Conservation (phyloP, 2,113 vertebrate genomes). For the Bombycilla garrulus region DNA sequence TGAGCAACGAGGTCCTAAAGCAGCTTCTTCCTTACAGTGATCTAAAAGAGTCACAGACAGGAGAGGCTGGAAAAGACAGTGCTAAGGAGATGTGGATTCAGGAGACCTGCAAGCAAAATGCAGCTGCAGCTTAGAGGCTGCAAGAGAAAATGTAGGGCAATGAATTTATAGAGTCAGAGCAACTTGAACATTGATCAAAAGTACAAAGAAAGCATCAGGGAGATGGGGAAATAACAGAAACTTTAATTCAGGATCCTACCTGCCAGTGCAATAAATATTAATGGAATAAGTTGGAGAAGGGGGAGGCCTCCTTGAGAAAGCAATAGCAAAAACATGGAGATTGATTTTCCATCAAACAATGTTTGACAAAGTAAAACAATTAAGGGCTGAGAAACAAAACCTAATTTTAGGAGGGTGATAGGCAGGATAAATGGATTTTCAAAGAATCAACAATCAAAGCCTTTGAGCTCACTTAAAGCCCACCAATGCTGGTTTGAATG, state of each 20-base stretch:
- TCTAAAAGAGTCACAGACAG: background rate
- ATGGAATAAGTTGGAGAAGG: background rate
- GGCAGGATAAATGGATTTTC: background rate
- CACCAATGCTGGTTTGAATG: background rate
- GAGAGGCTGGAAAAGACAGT: background rate
- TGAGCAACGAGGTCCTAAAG: background rate
- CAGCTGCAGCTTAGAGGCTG: background rate
- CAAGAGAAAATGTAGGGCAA: conserved; percentile 24
- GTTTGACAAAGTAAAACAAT: conserved; percentile 20
- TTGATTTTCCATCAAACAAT: conserved; percentile 40
- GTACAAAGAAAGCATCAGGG: background rate
- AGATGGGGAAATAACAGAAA: conserved; percentile 3
- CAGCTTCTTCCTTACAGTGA: background rate
- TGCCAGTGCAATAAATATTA: conserved; percentile 36
- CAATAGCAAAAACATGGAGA: background rate
- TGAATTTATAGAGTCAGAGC: background rate
- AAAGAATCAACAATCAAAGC: background rate
- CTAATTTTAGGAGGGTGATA: background rate
- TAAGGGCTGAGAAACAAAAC: background rate
- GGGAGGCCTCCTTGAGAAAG: background rate
- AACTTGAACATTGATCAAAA: conserved; percentile 26
- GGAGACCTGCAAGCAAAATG: background rate
- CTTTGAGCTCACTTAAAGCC: background rate
- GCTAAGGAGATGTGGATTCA: background rate
- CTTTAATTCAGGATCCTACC: conserved; percentile 16